Evolutionary conservation across 2,797 vertebrate species (phyloP).

Genomic region (Sternarchorhynchus goeldii): DNA sequence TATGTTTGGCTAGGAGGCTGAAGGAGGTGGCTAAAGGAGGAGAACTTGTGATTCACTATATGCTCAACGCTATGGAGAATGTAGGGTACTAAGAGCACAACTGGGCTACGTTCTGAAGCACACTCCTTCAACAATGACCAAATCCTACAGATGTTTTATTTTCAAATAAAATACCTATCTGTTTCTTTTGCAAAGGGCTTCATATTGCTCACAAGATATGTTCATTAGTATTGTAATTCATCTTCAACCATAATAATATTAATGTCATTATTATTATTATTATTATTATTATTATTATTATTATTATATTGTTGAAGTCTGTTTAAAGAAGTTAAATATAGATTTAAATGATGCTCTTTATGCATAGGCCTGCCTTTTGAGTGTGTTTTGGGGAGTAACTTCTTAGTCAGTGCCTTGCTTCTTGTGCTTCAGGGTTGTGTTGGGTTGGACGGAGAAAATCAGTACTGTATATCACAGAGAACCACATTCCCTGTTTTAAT

Average conservation of each 20-base stretch:
- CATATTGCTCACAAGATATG: conserved; percentile 34
- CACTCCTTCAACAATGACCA: conserved; percentile 14
- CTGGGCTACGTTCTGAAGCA: conserved; percentile 14
- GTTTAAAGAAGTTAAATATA: conserved; percentile 43
- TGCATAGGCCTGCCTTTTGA: conserved; percentile 56
- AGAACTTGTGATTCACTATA: background rate
- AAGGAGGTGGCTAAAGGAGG: conserved; percentile 1
- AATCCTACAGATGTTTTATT: conserved; percentile 40
- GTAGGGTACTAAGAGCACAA: conserved; percentile 9
- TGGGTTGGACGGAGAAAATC: conserved; percentile 42
- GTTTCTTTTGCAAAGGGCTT: conserved; percentile 34
- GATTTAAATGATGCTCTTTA: conserved; percentile 51
- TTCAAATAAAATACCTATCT: conserved; percentile 22
- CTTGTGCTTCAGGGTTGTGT: conserved; percentile 35
- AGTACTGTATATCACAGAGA: conserved; percentile 48
- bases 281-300: conserved; percentile 55
- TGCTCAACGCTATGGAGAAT: conserved; percentile 19
- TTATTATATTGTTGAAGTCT: conserved; percentile 38
- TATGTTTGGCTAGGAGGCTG: background rate
- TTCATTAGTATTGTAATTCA: conserved; percentile 50
- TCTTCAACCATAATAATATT: conserved; percentile 51
- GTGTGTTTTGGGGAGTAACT: conserved; percentile 55
- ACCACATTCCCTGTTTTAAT: conserved; percentile 35
- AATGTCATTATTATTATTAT: conserved; percentile 53
- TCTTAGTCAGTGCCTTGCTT: conserved; percentile 39